These are phyloP conservation scores for Pogonomyrmex barbatus DNA, from an alignment of 1,140 invertebrate genomes.

Conservation along the genomic window DNA sequence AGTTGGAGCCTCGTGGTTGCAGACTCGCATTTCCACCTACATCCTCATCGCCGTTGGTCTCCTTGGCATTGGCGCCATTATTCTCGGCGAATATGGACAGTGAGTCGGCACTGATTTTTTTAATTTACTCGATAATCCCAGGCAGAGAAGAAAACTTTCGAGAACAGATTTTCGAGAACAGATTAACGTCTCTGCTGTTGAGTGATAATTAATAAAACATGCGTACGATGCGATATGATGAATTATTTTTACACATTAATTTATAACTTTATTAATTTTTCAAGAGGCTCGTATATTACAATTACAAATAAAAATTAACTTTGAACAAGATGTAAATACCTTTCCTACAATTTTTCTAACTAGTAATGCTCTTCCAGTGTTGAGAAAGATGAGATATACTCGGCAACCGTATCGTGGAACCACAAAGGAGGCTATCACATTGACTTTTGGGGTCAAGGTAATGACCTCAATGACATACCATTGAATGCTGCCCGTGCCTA, in stretches of 20 bases:
- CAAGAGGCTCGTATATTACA: no score
- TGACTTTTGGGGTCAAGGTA: slow-evolving; percentile 92
- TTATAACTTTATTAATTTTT: no score
- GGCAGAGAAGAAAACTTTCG: background rate
- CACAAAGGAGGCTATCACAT: slow-evolving; percentile 89
- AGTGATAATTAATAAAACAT: background rate
- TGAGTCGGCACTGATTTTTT: slow-evolving; percentile 76
- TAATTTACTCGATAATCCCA: background rate
- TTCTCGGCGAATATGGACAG: slow-evolving; percentile 89
- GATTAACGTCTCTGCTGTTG: background rate
- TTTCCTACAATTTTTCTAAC: background rate
- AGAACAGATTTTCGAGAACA: background rate
- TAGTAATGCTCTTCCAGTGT: slow-evolving; percentile 83
- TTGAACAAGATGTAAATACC: slow-evolving; percentile 27
- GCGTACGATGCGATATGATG: background rate
- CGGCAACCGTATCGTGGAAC: slow-evolving; percentile 90
- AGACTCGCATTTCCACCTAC: slow-evolving; percentile 91
- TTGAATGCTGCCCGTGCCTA: slow-evolving; percentile 90
- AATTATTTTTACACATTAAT: no score
- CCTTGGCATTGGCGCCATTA: slow-evolving; percentile 89
- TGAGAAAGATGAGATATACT: slow-evolving; percentile 90
- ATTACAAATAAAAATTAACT: background rate
- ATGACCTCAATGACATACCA: slow-evolving; percentile 88
- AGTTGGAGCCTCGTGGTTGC: slow-evolving; percentile 92
- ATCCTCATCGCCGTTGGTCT: slow-evolving; percentile 89